These are phyloP conservation scores for Orgyia antiqua DNA, from an alignment of 2,888 invertebrate genomes.

Conservation along the genomic window DNA sequence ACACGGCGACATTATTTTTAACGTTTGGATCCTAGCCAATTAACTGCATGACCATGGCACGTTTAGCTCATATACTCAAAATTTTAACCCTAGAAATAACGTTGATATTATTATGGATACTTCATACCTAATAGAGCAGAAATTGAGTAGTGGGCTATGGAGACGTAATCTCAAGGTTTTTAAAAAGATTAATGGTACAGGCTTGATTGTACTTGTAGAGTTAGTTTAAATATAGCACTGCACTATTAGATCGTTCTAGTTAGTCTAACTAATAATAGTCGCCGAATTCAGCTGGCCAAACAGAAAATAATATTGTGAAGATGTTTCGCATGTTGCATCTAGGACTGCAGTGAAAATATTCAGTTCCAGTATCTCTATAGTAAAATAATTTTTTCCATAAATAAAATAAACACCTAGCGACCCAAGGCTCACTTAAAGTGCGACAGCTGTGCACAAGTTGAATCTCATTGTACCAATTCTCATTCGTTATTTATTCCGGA, in stretches of 20 bases:
- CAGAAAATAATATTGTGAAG: slow-evolving; percentile 24
- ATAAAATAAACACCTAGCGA: slow-evolving; percentile 33
- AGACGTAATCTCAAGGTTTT: too few species aligned
- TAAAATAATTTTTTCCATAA: slow-evolving; percentile 33
- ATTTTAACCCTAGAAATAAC: slow-evolving; percentile 3
- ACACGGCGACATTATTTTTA: slow-evolving; percentile 29
- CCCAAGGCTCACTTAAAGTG: slow-evolving; percentile 37
- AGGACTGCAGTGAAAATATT: slow-evolving; percentile 6
- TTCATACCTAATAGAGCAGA: too few species aligned
- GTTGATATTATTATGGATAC: too few species aligned
- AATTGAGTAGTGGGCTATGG: too few species aligned
- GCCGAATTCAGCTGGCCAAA: slow-evolving; percentile 28
- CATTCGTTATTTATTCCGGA: slow-evolving; percentile 39
- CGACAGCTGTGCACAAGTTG: slow-evolving; percentile 43
- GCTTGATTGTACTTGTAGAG: too few species aligned
- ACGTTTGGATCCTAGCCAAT: slow-evolving; percentile 40
- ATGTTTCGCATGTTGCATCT: slow-evolving; percentile 3
- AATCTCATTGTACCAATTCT: slow-evolving; percentile 50
- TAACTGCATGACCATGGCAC: slow-evolving; percentile 26
- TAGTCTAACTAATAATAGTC: slow-evolving; percentile 27
- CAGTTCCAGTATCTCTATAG: slow-evolving; percentile 11
- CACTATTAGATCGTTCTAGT: slow-evolving; percentile 15
- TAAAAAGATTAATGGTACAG: too few species aligned
- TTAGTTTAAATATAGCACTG: too few species aligned
- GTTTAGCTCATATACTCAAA: slow-evolving; percentile 32